Conservation (phyloP, 2,797 vertebrate species). For the Sebastes taczanowskii region DNA sequence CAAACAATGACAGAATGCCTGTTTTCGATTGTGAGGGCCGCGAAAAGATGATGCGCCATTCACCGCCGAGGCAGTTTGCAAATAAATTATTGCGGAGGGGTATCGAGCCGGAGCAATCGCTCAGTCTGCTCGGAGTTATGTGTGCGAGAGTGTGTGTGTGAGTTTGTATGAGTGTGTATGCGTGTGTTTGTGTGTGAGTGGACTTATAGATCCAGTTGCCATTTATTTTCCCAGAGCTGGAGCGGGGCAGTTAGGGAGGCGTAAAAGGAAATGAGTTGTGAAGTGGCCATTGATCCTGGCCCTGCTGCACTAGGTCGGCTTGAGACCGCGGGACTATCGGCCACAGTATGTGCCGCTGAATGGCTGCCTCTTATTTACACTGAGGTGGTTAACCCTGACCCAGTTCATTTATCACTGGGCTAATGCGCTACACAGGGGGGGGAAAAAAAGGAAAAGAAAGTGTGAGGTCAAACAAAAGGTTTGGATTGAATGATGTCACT, state of each 20-base stretch:
- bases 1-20: conserved; percentile 81
- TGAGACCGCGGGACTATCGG: conserved; percentile 60
- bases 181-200: conserved; percentile 61
- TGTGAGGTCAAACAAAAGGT: conserved; percentile 32
- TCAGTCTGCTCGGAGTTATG: conserved; percentile 48
- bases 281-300: conserved; percentile 86
- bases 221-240: conserved; percentile 80
- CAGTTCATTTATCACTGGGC: conserved; percentile 61
- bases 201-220: conserved; percentile 81
- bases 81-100: conserved; percentile 72
- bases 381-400: conserved; percentile 65
- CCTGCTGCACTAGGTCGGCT: conserved; percentile 61
- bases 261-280: conserved; percentile 89
- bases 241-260: conserved; percentile 82
- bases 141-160: conserved; percentile 37
- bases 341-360: conserved; percentile 61
- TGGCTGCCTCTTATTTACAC: conserved; percentile 75
- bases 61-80: conserved; percentile 58
- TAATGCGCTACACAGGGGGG: background rate
- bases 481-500: background rate
- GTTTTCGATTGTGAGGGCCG: conserved; percentile 70
- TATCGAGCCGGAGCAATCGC: conserved; percentile 72
- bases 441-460: background rate
- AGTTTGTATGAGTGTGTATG: conserved; percentile 20
- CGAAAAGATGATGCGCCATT: conserved; percentile 64